These are phyloP conservation scores for Pherbina coryleti DNA, from an alignment of 2,888 invertebrate genomes.

Conservation along the genomic window DNA sequence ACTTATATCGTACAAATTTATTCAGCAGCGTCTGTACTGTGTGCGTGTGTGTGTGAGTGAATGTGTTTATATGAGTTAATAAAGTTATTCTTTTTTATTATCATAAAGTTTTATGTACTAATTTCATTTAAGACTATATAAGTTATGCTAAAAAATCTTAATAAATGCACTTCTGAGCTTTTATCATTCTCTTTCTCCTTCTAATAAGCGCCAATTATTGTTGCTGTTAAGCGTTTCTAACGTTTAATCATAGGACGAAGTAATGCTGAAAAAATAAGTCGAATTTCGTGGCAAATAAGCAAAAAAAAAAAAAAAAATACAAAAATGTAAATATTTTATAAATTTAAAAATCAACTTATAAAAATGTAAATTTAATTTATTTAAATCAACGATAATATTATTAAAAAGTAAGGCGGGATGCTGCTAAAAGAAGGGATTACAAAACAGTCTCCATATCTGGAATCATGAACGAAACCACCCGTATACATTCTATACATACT, in stretches of 20 bases:
- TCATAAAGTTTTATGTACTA: not conserved
- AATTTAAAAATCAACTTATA: no score
- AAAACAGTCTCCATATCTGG: no score
- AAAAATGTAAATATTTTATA: not conserved
- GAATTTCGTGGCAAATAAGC: not conserved
- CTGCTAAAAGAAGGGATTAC: no score
- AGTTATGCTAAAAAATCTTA: conserved; percentile 33
- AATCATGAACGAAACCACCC: no score
- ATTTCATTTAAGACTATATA: not conserved
- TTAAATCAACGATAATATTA: no score
- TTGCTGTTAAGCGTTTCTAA: conserved; percentile 56
- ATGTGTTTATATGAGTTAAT: not conserved
- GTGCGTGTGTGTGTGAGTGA: not conserved
- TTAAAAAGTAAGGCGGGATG: no score
- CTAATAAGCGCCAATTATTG: conserved; percentile 68
- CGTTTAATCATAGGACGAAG: not conserved
- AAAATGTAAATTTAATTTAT: no score
- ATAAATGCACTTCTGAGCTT: conserved; percentile 68
- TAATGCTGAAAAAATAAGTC: not conserved
- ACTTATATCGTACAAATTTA: not conserved
- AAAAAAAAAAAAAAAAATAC: not conserved
- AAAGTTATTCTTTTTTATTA: conserved; percentile 5
- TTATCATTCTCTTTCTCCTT: conserved; percentile 45
- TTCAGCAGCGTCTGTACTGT: not conserved
- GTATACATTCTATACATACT: no score